Conservation (phyloP, 2,113 vertebrate species). For the Microcebus jonahi region DNA sequence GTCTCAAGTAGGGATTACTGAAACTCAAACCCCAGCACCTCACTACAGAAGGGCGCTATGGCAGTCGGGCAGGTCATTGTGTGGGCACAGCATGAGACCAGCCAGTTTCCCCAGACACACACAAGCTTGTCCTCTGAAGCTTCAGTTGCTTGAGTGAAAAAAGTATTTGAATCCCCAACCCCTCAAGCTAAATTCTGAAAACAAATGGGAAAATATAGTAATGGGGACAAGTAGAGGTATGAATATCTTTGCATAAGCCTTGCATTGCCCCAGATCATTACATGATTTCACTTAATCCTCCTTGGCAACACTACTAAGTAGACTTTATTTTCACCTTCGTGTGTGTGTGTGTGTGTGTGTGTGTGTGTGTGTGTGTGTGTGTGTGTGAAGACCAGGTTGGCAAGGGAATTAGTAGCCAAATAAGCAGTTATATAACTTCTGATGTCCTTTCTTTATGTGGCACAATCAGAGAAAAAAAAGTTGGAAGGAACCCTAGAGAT, state of each 20-base stretch:
- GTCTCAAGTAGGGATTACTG: background rate
- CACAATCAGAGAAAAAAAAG: background rate
- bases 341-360: background rate
- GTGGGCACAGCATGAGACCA: background rate
- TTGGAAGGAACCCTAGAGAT: background rate
- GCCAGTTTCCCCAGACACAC: background rate
- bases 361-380: background rate
- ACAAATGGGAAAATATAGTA: background rate
- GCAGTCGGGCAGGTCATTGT: background rate
- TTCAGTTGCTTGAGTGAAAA: background rate
- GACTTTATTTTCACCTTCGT: background rate
- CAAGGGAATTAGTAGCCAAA: constrained; percentile 31
- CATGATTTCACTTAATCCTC: constrained; percentile 20
- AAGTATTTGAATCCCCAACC: background rate
- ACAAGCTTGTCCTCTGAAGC: background rate
- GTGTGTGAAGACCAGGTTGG: background rate
- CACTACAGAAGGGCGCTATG: background rate
- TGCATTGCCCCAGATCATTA: background rate
- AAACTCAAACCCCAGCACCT: background rate
- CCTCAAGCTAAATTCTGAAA: constrained; percentile 44
- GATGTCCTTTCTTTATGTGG: background rate
- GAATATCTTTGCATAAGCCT: background rate
- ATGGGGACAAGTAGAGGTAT: background rate
- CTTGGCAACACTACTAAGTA: background rate
- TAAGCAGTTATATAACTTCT: background rate